Base-by-base conservation (phyloP, 2,797 vertebrate species). In the Peromyscus aztecus region DNA sequence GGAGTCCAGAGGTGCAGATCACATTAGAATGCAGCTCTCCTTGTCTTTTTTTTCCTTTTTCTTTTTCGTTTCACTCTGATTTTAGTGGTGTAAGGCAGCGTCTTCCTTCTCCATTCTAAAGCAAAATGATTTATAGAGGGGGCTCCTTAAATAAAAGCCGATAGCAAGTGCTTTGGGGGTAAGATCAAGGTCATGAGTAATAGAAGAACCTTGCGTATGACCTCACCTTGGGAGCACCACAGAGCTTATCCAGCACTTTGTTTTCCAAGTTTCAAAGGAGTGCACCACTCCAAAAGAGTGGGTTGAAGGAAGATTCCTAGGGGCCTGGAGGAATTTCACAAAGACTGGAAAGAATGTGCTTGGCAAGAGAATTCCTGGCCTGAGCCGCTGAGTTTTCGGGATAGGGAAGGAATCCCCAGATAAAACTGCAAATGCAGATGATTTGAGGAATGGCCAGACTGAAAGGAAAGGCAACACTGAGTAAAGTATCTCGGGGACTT, bases 181-280 rank as follows among this genome's bases (percentile, higher is more conserved):
- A 85, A 97, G 93, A 95, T 95, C 95, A 97, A 97, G 96, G 95
- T 97, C 96, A 95, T 2, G 52, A 92, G 96, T 94, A 95, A 97
- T 57, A 85, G 73, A 89, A 97, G 91, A 96, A 73, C 89, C 92
- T 90, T 87, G 86, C 55, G 67, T 81, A 96, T 96, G 91, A 97
- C 75, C 88, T 97, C 92, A 97, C 96, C 94, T 88, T 94, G 78
- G 55, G 43, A 95, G 63, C 93, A 81, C 63, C 81, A 96, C 89
- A 73, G 69, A 97, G 94, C 94, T 97, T 90, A 95, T 57, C 76
- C 34, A 92, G 84, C 67, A 90, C 92, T 95, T 96, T 92, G 81
- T 96, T 96, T 95, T 96, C 93, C 90, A 96, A 95, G 92, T 94
- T 97, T 61, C 31, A 85, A 73, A 89, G 67, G 52, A 78, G 85